Conservation (phyloP, 2,888 invertebrate species). For the Toxonevra muliebris region DNA sequence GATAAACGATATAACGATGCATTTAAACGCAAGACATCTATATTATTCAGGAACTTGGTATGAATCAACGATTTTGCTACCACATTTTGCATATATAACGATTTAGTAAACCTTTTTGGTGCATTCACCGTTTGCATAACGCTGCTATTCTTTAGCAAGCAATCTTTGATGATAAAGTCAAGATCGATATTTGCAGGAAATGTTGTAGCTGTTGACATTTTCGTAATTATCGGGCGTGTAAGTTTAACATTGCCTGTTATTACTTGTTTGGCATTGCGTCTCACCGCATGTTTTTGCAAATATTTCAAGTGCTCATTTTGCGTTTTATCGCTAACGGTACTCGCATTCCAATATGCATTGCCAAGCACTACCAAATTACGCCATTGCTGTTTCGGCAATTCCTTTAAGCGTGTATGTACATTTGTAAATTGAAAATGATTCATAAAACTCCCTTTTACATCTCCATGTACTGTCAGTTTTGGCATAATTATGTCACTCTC, state of each 20-base stretch:
- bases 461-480: slow-evolving; percentile 46
- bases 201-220: slow-evolving; percentile 40
- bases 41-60: slow-evolving; percentile 43
- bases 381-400: slow-evolving; percentile 44
- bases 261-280: slow-evolving; percentile 45
- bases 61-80: slow-evolving; percentile 24
- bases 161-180: slow-evolving; percentile 50
- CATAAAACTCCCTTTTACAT: slow-evolving; percentile 40
- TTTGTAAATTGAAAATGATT: slow-evolving; percentile 33
- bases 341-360: slow-evolving; percentile 47
- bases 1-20: slow-evolving; percentile 55
- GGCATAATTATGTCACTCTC: slow-evolving; percentile 47
- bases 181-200: slow-evolving; percentile 50
- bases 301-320: slow-evolving; percentile 48
- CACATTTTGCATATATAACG: slow-evolving; percentile 39
- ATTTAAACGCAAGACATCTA: slow-evolving; percentile 53
- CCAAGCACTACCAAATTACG: slow-evolving; percentile 49
- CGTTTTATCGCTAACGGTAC: slow-evolving; percentile 12
- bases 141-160: slow-evolving; percentile 42
- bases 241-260: slow-evolving; percentile 55
- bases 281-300: slow-evolving; percentile 53
- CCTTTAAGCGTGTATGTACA: slow-evolving; percentile 30
- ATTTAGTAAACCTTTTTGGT: slow-evolving; percentile 40
- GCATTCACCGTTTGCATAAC: slow-evolving; percentile 45
- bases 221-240: slow-evolving; percentile 42